Evolutionary conservation across 2,888 invertebrate genomes (phyloP).

Genomic region (Idaea straminata): DNA sequence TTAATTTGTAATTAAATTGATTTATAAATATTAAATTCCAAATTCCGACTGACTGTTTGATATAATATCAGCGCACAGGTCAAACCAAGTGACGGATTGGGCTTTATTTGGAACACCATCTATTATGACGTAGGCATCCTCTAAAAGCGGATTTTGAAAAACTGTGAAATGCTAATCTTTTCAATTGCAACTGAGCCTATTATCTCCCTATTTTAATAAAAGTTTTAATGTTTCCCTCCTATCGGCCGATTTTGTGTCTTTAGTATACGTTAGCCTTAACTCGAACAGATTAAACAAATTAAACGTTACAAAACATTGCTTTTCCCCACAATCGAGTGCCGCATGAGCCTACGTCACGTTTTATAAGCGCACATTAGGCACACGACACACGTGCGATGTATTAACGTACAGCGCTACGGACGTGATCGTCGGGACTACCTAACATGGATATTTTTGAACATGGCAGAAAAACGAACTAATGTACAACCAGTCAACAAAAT

Average conservation of each 20-base stretch:
- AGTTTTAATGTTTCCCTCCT: background rate
- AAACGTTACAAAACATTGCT: slow-evolving; percentile 30
- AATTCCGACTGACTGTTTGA: too few species aligned
- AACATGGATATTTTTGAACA: slow-evolving; percentile 1
- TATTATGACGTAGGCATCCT: too few species aligned
- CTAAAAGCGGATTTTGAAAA: too few species aligned
- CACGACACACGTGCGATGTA: slow-evolving; percentile 64
- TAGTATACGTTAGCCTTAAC: background rate
- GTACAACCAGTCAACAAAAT: background rate
- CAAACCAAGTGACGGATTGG: too few species aligned
- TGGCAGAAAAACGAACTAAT: background rate
- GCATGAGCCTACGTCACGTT: slow-evolving; percentile 63
- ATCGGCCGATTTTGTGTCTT: background rate
- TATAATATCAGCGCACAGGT: too few species aligned
- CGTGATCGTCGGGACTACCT: slow-evolving; percentile 45
- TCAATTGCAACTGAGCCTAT: too few species aligned
- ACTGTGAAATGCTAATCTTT: too few species aligned
- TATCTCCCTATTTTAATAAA: too few species aligned
- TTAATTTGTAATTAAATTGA: too few species aligned
- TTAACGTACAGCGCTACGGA: slow-evolving; percentile 69
- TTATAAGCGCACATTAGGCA: slow-evolving; percentile 57
- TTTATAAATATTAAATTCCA: too few species aligned
- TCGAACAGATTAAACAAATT: slow-evolving; percentile 5
- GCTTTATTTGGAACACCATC: too few species aligned
- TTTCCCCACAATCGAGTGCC: slow-evolving; percentile 69